Percentiles rank a stretch among this genome's conserved stretches.
Conservation (phyloP, 2,113 vertebrate genomes). For the Myotis lucifugus region DNA sequence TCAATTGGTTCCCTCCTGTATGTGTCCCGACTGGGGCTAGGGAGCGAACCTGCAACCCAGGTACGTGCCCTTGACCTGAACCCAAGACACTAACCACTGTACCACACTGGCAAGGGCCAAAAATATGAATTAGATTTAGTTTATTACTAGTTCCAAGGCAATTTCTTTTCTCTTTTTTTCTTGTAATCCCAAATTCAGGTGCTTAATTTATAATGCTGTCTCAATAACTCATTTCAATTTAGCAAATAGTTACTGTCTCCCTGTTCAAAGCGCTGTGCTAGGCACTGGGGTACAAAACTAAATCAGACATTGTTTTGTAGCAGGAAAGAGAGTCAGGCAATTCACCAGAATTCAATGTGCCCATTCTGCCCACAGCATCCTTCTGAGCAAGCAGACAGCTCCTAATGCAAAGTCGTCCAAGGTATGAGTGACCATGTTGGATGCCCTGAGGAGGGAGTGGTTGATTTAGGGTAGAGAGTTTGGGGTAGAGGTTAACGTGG, state of each 20-base stretch:
- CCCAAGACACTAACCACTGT: no score
- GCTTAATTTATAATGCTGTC: neutral
- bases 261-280: neutral
- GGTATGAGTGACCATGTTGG: neutral
- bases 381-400: neutral
- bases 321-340: neutral
- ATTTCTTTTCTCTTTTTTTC: neutral
- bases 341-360: neutral
- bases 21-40: no score
- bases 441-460: neutral
- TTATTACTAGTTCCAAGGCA: neutral
- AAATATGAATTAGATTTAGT: neutral
- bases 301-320: neutral
- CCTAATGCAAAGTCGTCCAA: neutral
- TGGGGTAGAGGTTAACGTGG: neutral
- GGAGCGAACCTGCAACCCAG: no score
- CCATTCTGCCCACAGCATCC: neutral
- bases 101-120: no score
- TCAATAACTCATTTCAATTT: neutral
- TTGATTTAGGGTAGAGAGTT: neutral
- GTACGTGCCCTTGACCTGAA: no score
- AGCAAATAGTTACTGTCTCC: neutral
- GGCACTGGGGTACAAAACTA: neutral
- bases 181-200: neutral
- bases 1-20: no score